Conservation (phyloP, 1,140 invertebrate species). For the Bombus pyrosoma region DNA sequence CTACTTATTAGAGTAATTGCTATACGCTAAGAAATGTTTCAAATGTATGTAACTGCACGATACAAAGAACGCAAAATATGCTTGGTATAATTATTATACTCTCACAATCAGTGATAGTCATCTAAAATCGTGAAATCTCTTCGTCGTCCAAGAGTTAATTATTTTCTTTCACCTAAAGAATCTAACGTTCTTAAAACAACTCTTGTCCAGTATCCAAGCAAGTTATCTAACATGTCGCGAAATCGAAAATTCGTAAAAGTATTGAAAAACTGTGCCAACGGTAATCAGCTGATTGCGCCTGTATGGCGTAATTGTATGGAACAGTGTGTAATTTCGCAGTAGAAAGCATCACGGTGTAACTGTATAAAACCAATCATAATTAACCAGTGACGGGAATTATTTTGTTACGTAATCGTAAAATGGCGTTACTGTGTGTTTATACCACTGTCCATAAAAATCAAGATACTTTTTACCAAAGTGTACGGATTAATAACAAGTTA, state of each 20-base stretch:
- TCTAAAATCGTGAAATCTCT: background rate
- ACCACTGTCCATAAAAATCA: background rate
- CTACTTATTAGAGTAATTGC: background rate
- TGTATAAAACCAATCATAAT: conserved; percentile 18
- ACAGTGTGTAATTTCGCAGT: background rate
- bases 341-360: background rate
- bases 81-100: background rate
- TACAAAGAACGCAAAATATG: background rate
- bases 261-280: background rate
- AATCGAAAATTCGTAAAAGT: background rate
- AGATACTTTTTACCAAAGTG: background rate
- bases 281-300: background rate
- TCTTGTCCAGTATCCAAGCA: background rate
- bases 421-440: background rate
- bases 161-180: background rate
- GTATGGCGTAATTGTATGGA: background rate
- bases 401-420: conserved; percentile 15
- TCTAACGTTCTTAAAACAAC: background rate
- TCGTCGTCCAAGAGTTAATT: background rate
- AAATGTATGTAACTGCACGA: too few species aligned
- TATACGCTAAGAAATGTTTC: too few species aligned
- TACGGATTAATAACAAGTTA: too few species aligned
- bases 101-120: background rate
- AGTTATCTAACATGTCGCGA: background rate
- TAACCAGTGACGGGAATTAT: background rate